phyloP scores from a whole-genome alignment of 2,888 invertebrate species.

The Orchestes rusci region DNA sequence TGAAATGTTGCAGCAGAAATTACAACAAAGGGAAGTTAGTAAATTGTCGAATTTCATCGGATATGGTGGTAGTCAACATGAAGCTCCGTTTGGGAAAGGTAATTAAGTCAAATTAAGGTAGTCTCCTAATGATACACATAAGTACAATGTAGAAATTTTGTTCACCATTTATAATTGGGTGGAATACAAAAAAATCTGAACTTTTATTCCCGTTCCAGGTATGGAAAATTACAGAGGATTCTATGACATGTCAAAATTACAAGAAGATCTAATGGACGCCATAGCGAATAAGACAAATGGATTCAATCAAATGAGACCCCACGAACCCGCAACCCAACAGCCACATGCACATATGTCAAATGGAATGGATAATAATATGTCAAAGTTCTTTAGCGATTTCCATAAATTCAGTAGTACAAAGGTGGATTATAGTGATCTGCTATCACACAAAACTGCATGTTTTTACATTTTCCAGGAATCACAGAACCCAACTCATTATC shows the following conservation, averaged over 20 bases:
- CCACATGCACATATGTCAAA: conserved; percentile 27
- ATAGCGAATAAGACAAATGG: conserved; percentile 33
- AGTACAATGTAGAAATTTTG: no score
- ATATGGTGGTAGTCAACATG: conserved; percentile 20
- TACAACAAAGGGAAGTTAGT: conserved; percentile 21
- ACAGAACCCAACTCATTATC: conserved; percentile 22
- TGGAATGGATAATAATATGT: conserved; percentile 47
- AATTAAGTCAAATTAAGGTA: no score
- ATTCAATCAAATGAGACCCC: conserved; percentile 12
- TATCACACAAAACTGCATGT: not conserved
- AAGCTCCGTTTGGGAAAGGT: conserved; percentile 29
- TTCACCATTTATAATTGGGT: no score
- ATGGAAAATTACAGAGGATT: conserved; percentile 26
- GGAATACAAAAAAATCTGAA: no score
- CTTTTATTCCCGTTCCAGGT: no score
- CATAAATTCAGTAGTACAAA: conserved; percentile 45
- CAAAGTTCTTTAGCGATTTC: conserved; percentile 67
- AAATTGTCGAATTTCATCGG: conserved; percentile 30
- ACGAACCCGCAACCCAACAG: conserved; percentile 14
- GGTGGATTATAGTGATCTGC: conserved; percentile 4
- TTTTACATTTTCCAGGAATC: conserved; percentile 13
- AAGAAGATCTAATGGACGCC: conserved; percentile 35
- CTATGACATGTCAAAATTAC: conserved; percentile 30
- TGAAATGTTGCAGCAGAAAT: conserved; percentile 19
- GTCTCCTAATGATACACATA: no score